Base-by-base conservation (phyloP, 2,797 vertebrate species). In the Prunella strophiata region DNA sequence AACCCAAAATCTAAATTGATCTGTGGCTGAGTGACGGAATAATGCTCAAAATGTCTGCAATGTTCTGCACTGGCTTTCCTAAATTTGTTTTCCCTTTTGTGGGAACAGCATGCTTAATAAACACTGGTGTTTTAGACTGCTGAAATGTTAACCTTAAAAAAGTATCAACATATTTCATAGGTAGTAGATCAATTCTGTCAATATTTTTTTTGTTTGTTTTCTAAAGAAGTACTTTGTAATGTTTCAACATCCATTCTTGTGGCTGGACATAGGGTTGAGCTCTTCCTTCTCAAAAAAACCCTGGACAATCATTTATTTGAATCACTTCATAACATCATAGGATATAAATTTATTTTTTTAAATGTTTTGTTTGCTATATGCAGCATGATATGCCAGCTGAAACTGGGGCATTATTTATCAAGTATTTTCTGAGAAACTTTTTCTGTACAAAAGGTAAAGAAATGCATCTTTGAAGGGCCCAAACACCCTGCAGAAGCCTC, bases 21-120 rank as follows among this genome's bases (percentile, higher is more conserved):
- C 74, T 71, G 74, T 77, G 67, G 73, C 61, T 3, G 9, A 92
- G 22, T 30, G 73, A 91, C 5, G 15, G 51, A 93, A 73, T 86
- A 94, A 78, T 17, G 48, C 30, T 77, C 55, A 67, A 88, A 85
- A 54, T 47, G 29, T 80, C 75, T 58, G 40, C 79, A 83, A 38
- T 72, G 65, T 55, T 91, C 62, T 74, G 63, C 45, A 30, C 22
- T 52, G 36, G 34, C 43, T 94, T 92, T 88, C 86, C 88, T 82
- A 94, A 80, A 88, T 80, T 78, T 88, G 19, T 92, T 90, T 84
- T 91, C 70, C 58, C 48, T 67, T 91, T 40, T 85, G 62, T 86
- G 76, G 59, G 42, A 93, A 59, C 67, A 67, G 32, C 52, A 21
- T 45, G 27, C 61, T 83, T 48, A 34, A 40, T 79, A 85, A 63